Evolutionary conservation across 2,113 vertebrate genomes (phyloP), one percentile per base, ranked within the genome.

Genomic region (Machaerirhynchus nigripectus): DNA sequence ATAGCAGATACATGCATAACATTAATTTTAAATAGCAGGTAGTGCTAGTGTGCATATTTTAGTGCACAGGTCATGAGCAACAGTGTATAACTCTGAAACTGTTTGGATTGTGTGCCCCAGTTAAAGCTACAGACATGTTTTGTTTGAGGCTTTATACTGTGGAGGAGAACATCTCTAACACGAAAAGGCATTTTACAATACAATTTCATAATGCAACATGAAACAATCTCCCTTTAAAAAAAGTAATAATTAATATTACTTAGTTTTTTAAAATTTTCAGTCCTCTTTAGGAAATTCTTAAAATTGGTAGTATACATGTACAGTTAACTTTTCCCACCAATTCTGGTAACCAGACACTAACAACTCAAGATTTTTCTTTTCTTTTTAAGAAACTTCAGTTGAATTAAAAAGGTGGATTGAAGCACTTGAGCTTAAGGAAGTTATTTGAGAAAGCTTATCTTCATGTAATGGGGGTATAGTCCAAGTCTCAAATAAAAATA

Each of bases 401-500:
- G 47, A 79, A 81, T 93, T 93, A 0, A 90, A 86, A 91, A 90
- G 49, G 40, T 79, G 49, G 56, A 86, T 63, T 67, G 57, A 93
- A 97, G 64, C 59, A 68, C 37, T 76, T 70, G 39, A 79, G 79
- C 76, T 93, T 92, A 96, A 84, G 68, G 78, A 81, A 91, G 96
- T 95, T 88, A 78, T 92, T 94, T 90, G 44, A 70, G 71, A 73
- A 68, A 65, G 42, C 42, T 96, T 63, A 91, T 95, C 89, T 73
- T 80, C 18, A 8, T 59, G 53, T 89, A 87, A 74, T 80, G 47
- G 85, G 85, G 26, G 56, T 77, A 20, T 87, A 57, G 28, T 93
- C 23, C 24, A 71, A 85, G 57, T 82, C 90, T 96, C 79, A 90
- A 95, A 92, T 73, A 96, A 97, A 97, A 97, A 96, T 97, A 97